Percentiles rank a stretch among this genome's conserved stretches.
Evolutionary conservation across 2,113 vertebrate species (phyloP).

Genomic region (Smithornis capensis): DNA sequence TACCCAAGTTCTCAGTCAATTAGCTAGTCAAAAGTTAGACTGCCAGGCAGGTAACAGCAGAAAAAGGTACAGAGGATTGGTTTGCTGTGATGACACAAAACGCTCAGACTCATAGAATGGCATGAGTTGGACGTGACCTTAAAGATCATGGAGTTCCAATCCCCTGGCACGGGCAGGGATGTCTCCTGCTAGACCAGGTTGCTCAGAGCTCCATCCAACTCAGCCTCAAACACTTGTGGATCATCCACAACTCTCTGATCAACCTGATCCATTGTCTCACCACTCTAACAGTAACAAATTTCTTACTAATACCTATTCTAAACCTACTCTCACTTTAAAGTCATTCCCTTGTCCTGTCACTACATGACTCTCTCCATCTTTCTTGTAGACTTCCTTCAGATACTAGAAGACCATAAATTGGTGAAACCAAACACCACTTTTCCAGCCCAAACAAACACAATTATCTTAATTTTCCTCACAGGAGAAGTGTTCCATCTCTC

Average conservation of each 20-base stretch:
- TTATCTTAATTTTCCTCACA: neutral
- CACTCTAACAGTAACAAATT: neutral
- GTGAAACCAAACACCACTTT: neutral
- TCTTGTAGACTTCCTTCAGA: neutral
- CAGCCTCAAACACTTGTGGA: neutral
- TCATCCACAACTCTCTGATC: neutral
- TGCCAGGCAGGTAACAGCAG: neutral
- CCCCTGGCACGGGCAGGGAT: neutral
- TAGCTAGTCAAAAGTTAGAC: neutral
- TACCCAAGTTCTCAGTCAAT: neutral
- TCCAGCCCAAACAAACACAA: neutral
- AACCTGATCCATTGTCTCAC: neutral
- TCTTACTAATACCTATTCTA: neutral
- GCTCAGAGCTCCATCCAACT: neutral
- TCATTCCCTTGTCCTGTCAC: neutral
- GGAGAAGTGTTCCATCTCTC: neutral
- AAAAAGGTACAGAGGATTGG: neutral
- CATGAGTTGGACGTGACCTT: neutral
- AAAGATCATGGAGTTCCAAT: neutral
- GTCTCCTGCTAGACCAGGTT: neutral
- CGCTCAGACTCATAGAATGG: neutral
- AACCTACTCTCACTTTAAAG: neutral
- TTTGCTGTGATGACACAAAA: too few species aligned
- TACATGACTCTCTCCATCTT: neutral
- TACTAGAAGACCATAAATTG: neutral